Percentiles rank a stretch among this genome's conserved stretches.
Evolutionary conservation across 2,888 invertebrate genomes (phyloP).

Genomic region (Drosophila lacicola): DNA sequence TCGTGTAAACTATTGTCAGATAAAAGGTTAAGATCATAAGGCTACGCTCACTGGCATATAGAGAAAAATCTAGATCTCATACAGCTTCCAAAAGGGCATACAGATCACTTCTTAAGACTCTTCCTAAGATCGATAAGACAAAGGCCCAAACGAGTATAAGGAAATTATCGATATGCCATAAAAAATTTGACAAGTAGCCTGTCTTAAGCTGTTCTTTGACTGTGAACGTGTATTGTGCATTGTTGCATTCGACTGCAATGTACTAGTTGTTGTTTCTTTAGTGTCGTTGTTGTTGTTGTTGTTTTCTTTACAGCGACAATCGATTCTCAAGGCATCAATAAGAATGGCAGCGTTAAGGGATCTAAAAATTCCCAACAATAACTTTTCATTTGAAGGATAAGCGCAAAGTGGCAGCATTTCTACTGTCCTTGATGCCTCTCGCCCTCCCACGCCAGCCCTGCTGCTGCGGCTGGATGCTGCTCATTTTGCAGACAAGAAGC

Average conservation of each 20-base stretch:
- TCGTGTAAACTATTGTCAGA: too few relatives aligned
- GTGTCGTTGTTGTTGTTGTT: conserved; percentile 22
- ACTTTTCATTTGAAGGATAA: conserved; percentile 73
- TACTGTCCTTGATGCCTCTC: neutral
- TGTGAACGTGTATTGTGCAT: neutral
- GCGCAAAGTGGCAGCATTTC: conserved; percentile 61
- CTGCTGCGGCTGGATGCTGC: conserved; percentile 25
- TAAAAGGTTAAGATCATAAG: too few relatives aligned
- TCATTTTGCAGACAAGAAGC: conserved; percentile 71
- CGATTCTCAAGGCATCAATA: conserved; percentile 64
- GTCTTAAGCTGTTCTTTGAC: neutral
- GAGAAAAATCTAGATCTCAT: too few relatives aligned
- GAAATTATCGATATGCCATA: too few relatives aligned
- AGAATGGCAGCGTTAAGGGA: conserved; percentile 43
- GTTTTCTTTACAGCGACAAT: conserved; percentile 50
- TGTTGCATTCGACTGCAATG: conserved; percentile 2
- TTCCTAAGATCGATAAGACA: too few relatives aligned
- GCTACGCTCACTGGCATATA: too few relatives aligned
- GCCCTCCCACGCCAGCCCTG: neutral
- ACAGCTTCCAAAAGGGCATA: too few relatives aligned
- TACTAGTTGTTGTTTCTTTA: neutral
- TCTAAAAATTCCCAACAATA: conserved; percentile 60
- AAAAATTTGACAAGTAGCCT: too few relatives aligned
- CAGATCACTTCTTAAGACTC: too few relatives aligned
- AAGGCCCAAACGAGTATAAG: too few relatives aligned